Base-by-base conservation (phyloP, 2,797 vertebrate species). In the Scolopax rusticola region DNA sequence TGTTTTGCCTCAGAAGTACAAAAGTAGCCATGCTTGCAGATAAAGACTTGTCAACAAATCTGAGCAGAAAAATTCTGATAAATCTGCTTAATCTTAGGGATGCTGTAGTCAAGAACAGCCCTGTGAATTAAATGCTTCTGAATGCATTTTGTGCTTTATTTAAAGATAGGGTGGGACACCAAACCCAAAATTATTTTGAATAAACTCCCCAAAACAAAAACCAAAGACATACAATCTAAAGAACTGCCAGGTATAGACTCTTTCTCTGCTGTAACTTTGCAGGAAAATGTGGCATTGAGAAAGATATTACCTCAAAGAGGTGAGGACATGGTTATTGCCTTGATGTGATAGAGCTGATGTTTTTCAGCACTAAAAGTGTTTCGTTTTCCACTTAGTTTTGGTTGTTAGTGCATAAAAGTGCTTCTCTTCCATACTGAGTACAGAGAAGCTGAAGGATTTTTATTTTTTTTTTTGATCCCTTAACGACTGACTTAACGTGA, bases 401-500 rank as follows among this genome's bases (percentile, higher is more conserved):
- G 2, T 24, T 50, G 8, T 68, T 56, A 74, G 36, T 1, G 4
- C 15, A 12, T 30, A 15, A 48, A 15, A 48, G 23, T 18, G 3
- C 27, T 73, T 76, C 70, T 41, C 14, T 33, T 41, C 50, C 70
- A 36, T 19, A 33, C 15, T 20, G 15, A 15, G 3, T 68, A 9
- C 25, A 60, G 56, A 69, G 48, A 90, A 94, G 40, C 25, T 36
- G 50, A 90, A 53, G 41, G 32, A 30, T 71, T 36, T 38, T 27
- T 61, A 27, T n/a, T 8, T 92, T 82, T 5, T 32, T 51, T 61
- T 84, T 77, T 81, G 48, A 63, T 96, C 77, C 98, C 98, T 99
- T 99, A 98, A 99, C 98, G 53, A 71, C 25, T 15, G 71, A 56
- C 41, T 83, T 90, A 99, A 99, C 95, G 99, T 99, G 97, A 99